Base-by-base conservation (phyloP, 1,140 invertebrate species). In the Drosophila azteca region DNA sequence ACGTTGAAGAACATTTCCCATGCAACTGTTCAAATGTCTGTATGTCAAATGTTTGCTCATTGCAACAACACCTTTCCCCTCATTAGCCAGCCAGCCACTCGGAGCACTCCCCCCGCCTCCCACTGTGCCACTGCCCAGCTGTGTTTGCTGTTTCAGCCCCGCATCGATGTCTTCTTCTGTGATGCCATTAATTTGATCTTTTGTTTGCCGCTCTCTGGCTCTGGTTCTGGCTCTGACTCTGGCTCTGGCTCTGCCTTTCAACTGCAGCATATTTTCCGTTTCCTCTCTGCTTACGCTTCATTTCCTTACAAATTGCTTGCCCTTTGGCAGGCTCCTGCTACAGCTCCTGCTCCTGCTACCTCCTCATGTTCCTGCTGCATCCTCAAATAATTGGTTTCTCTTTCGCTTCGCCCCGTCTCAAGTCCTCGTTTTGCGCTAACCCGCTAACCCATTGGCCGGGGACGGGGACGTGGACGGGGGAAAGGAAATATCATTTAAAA, bases 141-240 rank as follows among this genome's bases (percentile, higher is more conserved):
- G 82, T 83, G 63, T 82, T 81, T 85, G 73, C 54, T 64, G 43
- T 13, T 35, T 20, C 8, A 29, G 13, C 41, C 35, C 39, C 48
- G n/a, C 20, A 31, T 50, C 22, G 41, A 31, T 29, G 65, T 24
- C 59, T 76, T 44, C 58, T 58, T 44, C 57, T 66, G 63, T 58
- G 15, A 52, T 58, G 80, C 78, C 79, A 87, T 87, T 87, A 87
- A 82, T 78, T 88, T 79, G 82, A 87, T 88, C 82, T 87, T 87
- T 87, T 87, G 82, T 87, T 81, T 85, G 65, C 60, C 59, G 39
- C 48, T 62, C 17, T 20, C 17, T 20, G 17, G 17, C 17, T 20
- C 24, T 26, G 24, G 24, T 5, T 26, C 4, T 26, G 24, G 24
- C 0, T 26, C 24, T 26, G 24, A 4, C 24, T 26, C 4, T 26